Conservation (phyloP, 2,888 invertebrate species). For the Apamea epomidion region DNA sequence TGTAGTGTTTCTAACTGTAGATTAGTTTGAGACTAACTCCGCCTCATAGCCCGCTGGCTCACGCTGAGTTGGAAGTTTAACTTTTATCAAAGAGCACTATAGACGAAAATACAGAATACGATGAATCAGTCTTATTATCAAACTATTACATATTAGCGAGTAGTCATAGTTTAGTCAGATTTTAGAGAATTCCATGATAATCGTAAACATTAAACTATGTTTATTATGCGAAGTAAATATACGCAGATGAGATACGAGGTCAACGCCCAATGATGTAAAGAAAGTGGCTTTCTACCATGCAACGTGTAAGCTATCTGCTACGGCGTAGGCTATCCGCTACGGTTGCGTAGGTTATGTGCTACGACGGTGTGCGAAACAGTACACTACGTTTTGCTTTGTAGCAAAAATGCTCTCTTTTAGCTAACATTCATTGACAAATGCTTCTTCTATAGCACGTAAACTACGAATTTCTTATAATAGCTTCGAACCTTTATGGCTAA, state of each 20-base stretch:
- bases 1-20: conserved; percentile 31
- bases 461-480: background rate
- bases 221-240: background rate
- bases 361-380: no score
- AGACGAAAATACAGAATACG: background rate
- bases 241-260: background rate
- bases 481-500: background rate
- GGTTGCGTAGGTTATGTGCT: background rate
- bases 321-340: background rate
- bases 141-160: background rate
- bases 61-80: conserved; percentile 22
- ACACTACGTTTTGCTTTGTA: background rate
- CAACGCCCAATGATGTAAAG: background rate
- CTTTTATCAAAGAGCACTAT: conserved; percentile 27
- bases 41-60: conserved; percentile 1
- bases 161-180: background rate
- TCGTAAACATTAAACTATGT: background rate
- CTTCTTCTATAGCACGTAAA: no score
- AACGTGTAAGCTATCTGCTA: background rate
- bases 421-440: background rate
- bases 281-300: background rate
- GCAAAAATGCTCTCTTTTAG: background rate
- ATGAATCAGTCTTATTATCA: background rate
- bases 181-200: background rate
- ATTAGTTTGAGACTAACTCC: conserved; percentile 29